Base-by-base conservation (phyloP, 2,888 invertebrate species). In the Xylota segnis region DNA sequence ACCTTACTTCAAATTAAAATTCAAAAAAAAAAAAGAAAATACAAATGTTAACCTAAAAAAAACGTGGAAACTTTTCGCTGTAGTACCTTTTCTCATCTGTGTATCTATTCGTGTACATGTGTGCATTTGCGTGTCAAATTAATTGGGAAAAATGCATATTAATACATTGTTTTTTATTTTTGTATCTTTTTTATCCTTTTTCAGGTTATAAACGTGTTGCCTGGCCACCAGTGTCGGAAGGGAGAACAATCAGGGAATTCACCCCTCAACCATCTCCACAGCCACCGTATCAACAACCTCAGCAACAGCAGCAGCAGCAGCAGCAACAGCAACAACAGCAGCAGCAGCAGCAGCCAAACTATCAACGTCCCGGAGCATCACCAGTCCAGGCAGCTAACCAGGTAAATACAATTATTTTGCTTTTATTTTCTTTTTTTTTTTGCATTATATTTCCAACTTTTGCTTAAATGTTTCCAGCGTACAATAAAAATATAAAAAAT, bases 151-250 rank as follows among this genome's bases (percentile, higher is more conserved):
- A 87, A 81, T 86, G 68, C 68, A 71, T 63, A 82, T 82, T 74
- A 77, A 74, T 50, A 70, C 14, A 32, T 16, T 63, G 37, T 40
- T 63, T 16, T 29, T 61, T 59, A 27, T 58, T 40, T 74, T 37
- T 68, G 6, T 7, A n/a, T n/a, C n/a, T 40, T 18, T 61, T 18
- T 37, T n/a, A n/a, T n/a, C n/a, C n/a, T 34, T 14, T 52, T 70
- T 12, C 93, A 97, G 97, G 96, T 92, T 94, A 95, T 90, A 97
- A 96, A 93, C 95, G 96, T 93, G 96, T 97, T 90, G 96, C 96
- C 92, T 97, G 97, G 97, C 97, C 97, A 88, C 97, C 97, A 89
- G 94, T 94, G 89, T 93, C 94, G 88, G 95, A 95, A 91, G 95
- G 95, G 88, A 94, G 95, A 91, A 94, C 95, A 88, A 94, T 94